phyloP scores from a whole-genome alignment of 2,113 vertebrate genomes.

The Speoplatyrhinus poulsoni region DNA sequence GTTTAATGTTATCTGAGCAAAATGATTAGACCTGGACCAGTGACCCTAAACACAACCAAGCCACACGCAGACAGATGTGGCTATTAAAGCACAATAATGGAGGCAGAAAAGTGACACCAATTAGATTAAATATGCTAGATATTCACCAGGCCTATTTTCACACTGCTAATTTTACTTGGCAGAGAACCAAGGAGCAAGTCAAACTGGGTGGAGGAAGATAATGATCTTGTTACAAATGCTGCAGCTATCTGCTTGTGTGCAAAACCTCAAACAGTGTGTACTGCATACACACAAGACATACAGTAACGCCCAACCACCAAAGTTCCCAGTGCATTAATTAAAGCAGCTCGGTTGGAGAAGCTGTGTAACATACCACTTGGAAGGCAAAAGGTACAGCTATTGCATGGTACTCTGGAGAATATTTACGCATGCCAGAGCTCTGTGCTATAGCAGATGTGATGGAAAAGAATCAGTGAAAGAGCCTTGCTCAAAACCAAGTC shows the following conservation, averaged over 20 bases:
- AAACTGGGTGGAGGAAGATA: conserved; percentile 67
- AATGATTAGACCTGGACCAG: conserved; percentile 57
- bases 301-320: conserved; percentile 50
- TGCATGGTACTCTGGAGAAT: conserved; percentile 43
- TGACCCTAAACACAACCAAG: conserved; percentile 65
- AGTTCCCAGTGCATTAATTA: conserved; percentile 63
- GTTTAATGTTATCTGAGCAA: conserved; percentile 56
- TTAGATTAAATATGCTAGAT: conserved; percentile 75
- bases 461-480: conserved; percentile 8
- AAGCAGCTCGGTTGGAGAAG: conserved; percentile 37
- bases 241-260: conserved; percentile 33
- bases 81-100: conserved; percentile 72
- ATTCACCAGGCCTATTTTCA: conserved; percentile 57
- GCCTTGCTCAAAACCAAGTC: neutral
- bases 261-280: conserved; percentile 25
- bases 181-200: conserved; percentile 60
- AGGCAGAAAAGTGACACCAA: conserved; percentile 72
- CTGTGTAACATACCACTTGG: conserved; percentile 43
- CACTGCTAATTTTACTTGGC: conserved; percentile 65
- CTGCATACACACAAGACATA: conserved; percentile 15
- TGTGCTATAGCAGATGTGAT: neutral
- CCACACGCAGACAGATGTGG: conserved; percentile 68
- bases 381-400: conserved; percentile 50
- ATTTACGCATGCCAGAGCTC: conserved; percentile 29
- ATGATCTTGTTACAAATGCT: conserved; percentile 72